Evolutionary conservation across 92 coral and sea anemone species (phyloP), one percentile per base, ranked within the genome.

Genomic region (Chrysogorgia sp.): DNA sequence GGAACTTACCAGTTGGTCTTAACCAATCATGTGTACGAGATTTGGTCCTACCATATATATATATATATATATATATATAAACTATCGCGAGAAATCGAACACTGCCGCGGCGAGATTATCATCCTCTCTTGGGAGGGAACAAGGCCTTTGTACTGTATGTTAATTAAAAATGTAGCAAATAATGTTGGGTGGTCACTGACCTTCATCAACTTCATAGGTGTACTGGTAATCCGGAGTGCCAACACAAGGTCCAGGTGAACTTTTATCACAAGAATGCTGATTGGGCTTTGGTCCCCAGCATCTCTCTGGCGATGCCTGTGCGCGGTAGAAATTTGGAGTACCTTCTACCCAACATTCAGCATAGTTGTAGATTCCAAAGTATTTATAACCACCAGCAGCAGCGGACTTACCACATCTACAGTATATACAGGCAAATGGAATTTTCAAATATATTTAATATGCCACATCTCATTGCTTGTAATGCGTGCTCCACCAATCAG

Each of bases 301-400:
- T 10, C 55, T 52, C 0, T 31, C 50, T n/a, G 21, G 13, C 55
- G 63, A 65, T 72, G 65, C 79, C 65, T 34, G n/a, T 3, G 35
- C 29, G 14, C 3, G 8, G 21, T 72, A 29, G 34, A 72, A 72
- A 33, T 72, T 72, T 55, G 79, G 79, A 10, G 23, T 45, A 0
- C 76, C 76, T 45, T 69, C 59, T 3, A 30, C 76, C 79, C 79
- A 72, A 59, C 79, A 72, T 50, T 72, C 45, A 3, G 79, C 79
- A 34, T 72, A 72, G 63, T 72, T 72, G 17, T 53, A 59, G 17
- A 72, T 34, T 1, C 79, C 79, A 56, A 72, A 72, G 28, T 37
- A 72, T 32, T 72, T 55, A 59, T 72, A 72, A 33, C 79, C 79
- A 53, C 48, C 79, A 17, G 32, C 50, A 15, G 52, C 63, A 14